Evolutionary conservation across 2,888 invertebrate species (phyloP), one percentile per base, ranked within the genome.

Genomic region (Torymus aiolomorphi): DNA sequence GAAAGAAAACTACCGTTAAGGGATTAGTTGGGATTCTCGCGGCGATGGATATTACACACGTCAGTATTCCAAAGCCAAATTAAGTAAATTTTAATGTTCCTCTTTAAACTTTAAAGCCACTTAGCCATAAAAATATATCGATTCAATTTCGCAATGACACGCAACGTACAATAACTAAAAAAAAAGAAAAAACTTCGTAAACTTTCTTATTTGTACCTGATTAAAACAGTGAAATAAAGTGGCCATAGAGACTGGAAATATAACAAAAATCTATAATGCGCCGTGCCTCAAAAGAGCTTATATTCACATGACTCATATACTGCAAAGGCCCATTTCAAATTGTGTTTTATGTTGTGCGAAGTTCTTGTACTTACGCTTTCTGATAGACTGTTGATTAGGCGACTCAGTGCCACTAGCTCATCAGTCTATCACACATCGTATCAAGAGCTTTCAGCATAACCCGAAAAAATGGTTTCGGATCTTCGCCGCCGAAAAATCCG

Each of bases 51-150:
- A 80, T 82, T 80, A 82, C 82, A 80, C 82, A 78, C 78, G 80
- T 82, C 82, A 82, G 82, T 82, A 82, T 82, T 82, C 82, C 82
- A 81, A 82, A 81, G 82, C 82, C 82, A 82, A 82, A 82, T 79
- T 79, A 80, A 82, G 79, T 82, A 79, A 81, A 82, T 82, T 82
- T 79, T 77, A 82, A 82, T 82, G 82, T 81, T 82, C 82, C 82
- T 82, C 70, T 82, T 76, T 79, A 82, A 82, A 80, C 63, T 77
- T 74, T 82, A 82, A 81, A 80, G 74, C 73, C 79, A 74, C 74
- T 80, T 82, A 82, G 80, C 80, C 78, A 71, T 80, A 72, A 80
- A 80, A 76, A 80, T 75, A 80, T 74, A 76, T 70, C 59, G 72
- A 76, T 77, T 82, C 71, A 74, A 76, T 73, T 82, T 81, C 66